Evolutionary conservation across 2,113 vertebrate genomes (phyloP).

Genomic region (Sula dactylatra): DNA sequence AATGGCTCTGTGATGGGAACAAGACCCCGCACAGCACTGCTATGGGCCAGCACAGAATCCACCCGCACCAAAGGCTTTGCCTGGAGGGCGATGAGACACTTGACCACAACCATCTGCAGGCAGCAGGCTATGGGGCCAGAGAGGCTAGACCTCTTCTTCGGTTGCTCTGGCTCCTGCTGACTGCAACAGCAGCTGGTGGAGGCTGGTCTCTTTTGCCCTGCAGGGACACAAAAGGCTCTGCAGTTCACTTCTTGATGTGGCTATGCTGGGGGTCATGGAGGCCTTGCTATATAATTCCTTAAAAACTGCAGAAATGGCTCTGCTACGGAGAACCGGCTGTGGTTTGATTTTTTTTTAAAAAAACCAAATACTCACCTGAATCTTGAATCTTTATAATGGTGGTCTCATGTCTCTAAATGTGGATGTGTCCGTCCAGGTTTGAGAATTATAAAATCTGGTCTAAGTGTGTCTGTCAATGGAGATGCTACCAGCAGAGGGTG

Average conservation of each 20-base stretch:
- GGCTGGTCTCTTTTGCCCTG: background rate
- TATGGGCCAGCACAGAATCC: background rate
- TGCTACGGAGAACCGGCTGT: background rate
- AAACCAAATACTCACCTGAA: background rate
- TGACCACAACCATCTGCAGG: background rate
- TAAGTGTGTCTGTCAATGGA: background rate
- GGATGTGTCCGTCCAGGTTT: background rate
- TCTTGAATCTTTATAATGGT: accelerated
- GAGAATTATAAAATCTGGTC: background rate
- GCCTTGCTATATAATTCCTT: background rate
- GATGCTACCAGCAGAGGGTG: conserved; percentile 43
- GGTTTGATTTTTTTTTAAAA: background rate
- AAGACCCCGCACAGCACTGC: background rate
- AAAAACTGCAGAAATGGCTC: background rate
- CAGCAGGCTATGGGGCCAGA: background rate
- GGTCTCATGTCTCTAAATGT: background rate
- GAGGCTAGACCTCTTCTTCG: background rate
- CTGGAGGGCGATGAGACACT: background rate
- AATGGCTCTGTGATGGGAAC: background rate
- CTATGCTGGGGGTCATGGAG: accelerated
- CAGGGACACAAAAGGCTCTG: background rate
- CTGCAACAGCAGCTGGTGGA: background rate
- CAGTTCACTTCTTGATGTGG: background rate
- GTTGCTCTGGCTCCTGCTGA: background rate
- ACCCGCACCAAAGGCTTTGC: background rate